These are phyloP conservation scores for Epistrophella euchroma DNA, from an alignment of 2,888 invertebrate species.

Conservation along the genomic window DNA sequence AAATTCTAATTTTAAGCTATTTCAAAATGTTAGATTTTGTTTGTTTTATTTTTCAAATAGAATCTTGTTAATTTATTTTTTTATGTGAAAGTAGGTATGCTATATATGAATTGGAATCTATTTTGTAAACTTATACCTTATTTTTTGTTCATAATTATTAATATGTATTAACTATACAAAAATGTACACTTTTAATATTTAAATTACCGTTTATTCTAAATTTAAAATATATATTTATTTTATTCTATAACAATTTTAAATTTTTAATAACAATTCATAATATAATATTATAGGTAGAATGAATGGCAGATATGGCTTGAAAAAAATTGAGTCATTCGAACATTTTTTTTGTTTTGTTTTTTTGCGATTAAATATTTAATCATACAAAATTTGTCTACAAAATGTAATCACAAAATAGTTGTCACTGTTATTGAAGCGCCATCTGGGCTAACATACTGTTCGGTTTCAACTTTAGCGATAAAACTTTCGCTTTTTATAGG, in stretches of 20 bases:
- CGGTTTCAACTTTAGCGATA: slow-evolving; percentile 80
- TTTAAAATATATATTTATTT: slow-evolving; percentile 32
- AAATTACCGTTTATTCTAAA: slow-evolving; percentile 34
- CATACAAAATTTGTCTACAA: slow-evolving; percentile 38
- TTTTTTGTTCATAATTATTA: not conserved
- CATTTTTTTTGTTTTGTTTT: slow-evolving; percentile 37
- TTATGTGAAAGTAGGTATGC: slow-evolving; percentile 6
- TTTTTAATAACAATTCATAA: slow-evolving; percentile 41
- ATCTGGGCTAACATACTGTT: slow-evolving; percentile 81
- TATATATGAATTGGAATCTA: slow-evolving; percentile 9
- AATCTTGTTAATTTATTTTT: slow-evolving; percentile 46
- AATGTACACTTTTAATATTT: slow-evolving; percentile 61
- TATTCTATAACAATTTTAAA: slow-evolving; percentile 34
- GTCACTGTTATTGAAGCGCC: slow-evolving; percentile 82
- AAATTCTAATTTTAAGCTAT: slow-evolving; percentile 27
- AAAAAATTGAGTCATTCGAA: slow-evolving; percentile 68
- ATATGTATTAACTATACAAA: slow-evolving; percentile 49
- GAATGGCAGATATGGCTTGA: slow-evolving; percentile 73
- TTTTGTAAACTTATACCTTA: slow-evolving; percentile 28
- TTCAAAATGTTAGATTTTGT: slow-evolving; percentile 30
- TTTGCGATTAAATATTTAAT: slow-evolving; percentile 22
- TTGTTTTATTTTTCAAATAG: slow-evolving; percentile 18
- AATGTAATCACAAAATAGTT: slow-evolving; percentile 83
- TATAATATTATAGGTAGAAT: slow-evolving; percentile 44
- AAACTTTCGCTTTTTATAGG: slow-evolving; percentile 77